Conservation (phyloP, 2,797 vertebrate genomes). For the Periophthalmus magnuspinnatus region DNA sequence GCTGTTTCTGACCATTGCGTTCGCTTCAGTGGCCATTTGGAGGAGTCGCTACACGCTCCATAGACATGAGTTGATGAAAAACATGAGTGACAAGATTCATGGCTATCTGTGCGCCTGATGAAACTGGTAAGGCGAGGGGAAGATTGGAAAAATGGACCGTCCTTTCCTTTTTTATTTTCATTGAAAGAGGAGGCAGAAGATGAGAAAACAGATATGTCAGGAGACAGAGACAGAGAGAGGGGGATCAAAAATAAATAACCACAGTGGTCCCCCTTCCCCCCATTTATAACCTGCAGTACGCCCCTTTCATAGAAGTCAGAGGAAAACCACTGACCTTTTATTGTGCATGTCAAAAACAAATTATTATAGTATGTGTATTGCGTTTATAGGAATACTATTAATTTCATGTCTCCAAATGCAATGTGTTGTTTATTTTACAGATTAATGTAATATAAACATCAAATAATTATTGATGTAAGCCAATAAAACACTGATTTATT, state of each 20-base stretch:
- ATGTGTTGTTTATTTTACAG: not conserved
- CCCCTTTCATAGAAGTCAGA: slow-evolving; percentile 27
- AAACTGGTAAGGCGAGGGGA: slow-evolving; percentile 65
- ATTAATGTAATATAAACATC: not conserved
- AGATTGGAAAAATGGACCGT: slow-evolving; percentile 32
- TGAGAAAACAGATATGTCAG: slow-evolving; percentile 62
- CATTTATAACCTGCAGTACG: slow-evolving; percentile 29
- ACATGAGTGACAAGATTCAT: slow-evolving; percentile 83
- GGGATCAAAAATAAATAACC: slow-evolving; percentile 63
- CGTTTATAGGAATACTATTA: not conserved
- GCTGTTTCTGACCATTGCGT: slow-evolving; percentile 62
- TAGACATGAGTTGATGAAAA: slow-evolving; percentile 80
- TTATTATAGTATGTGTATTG: not conserved
- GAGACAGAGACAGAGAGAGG: slow-evolving; percentile 36
- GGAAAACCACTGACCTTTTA: slow-evolving; percentile 28
- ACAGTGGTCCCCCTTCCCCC: slow-evolving; percentile 19
- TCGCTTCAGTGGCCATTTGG: slow-evolving; percentile 69
- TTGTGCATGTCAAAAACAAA: slow-evolving; percentile 12
- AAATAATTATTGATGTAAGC: not conserved
- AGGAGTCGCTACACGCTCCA: slow-evolving; percentile 66
- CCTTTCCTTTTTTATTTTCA: slow-evolving; percentile 43
- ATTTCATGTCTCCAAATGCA: not conserved
- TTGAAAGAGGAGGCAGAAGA: slow-evolving; percentile 58
- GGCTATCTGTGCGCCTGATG: slow-evolving; percentile 77
- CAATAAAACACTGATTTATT: not conserved